A percentile compares a stretch with the other conserved stretches of the same genome.
These are phyloP conservation scores for Plecotus auritus DNA, from an alignment of 2,113 vertebrate genomes.

Conservation along the genomic window DNA sequence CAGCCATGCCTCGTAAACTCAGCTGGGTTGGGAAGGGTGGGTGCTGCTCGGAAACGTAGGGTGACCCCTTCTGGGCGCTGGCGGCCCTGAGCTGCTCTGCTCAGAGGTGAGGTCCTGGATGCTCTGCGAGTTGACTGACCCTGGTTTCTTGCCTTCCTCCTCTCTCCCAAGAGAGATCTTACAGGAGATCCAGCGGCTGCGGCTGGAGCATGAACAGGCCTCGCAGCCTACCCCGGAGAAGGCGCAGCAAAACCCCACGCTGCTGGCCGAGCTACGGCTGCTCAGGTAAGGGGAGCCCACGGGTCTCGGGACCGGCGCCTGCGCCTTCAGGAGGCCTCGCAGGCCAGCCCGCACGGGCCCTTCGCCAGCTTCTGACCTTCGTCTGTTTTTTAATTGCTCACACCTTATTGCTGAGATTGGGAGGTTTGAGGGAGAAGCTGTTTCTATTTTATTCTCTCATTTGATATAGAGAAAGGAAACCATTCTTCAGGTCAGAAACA, in stretches of 20 bases:
- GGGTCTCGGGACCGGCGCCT: rapidly evolving
- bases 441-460: conserved; percentile 10
- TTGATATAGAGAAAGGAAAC: background rate
- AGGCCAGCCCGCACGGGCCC: background rate
- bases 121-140: conserved; percentile 40
- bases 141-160: conserved; percentile 46
- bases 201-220: conserved; percentile 95
- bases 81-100: background rate
- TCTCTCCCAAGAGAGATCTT: conserved; percentile 92
- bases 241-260: conserved; percentile 95
- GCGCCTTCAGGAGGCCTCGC: background rate
- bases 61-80: background rate
- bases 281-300: conserved; percentile 85
- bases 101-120: background rate
- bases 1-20: background rate
- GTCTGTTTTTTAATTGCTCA: background rate
- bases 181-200: conserved; percentile 97
- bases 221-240: conserved; percentile 94
- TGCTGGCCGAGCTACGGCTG: conserved; percentile 94
- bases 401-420: background rate
- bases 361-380: background rate
- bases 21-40: background rate
- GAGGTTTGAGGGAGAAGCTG: background rate
- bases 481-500: background rate
- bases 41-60: background rate